A percentile compares a stretch with the other conserved stretches of the same genome.
Conservation (phyloP, 2,113 vertebrate genomes). For the Nanger granti region DNA sequence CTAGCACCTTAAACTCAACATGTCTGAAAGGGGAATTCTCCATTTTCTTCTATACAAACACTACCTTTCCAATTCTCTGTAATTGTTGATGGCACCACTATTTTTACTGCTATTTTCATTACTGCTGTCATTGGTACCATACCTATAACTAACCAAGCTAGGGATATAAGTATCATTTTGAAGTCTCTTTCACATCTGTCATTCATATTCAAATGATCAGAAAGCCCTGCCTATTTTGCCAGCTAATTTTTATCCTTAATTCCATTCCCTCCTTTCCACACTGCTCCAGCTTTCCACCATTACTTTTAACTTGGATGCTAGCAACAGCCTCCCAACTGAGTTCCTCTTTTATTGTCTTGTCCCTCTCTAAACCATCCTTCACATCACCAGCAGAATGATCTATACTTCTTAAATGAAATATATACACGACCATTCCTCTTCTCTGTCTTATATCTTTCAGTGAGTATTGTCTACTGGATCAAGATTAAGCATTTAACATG, state of each 20-base stretch:
- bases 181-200: neutral
- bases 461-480: neutral
- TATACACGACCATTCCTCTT: neutral
- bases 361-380: neutral
- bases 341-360: neutral
- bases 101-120: conserved; percentile 6
- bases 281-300: neutral
- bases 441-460: neutral
- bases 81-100: neutral
- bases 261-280: neutral
- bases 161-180: neutral
- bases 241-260: neutral
- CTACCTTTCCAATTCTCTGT: neutral
- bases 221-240: neutral
- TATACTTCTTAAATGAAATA: neutral
- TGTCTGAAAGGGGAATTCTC: neutral
- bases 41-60: neutral
- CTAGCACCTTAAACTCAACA: neutral
- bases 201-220: neutral
- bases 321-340: neutral
- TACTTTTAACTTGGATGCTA: neutral
- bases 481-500: neutral
- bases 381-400: neutral
- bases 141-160: neutral
- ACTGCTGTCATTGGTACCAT: neutral